phyloP scores from a whole-genome alignment of 2,113 vertebrate species.

The Athene cunicularia region DNA sequence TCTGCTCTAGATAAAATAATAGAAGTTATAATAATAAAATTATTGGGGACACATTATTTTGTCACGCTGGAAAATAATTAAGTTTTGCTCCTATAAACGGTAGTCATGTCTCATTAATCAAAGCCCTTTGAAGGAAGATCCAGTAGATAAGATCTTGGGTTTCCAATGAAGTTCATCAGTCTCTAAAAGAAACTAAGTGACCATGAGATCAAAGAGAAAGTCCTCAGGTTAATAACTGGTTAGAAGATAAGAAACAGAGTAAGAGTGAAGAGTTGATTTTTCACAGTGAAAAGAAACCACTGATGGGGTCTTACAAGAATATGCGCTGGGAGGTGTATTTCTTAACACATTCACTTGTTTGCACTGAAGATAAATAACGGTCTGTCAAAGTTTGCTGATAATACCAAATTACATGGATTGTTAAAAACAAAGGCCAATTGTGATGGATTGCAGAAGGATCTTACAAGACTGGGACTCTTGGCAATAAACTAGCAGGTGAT shows the following conservation, averaged over 20 bases:
- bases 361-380: neutral
- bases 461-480: neutral
- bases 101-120: neutral
- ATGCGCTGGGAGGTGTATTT: neutral
- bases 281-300: neutral
- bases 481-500: neutral
- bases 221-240: neutral
- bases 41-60: neutral
- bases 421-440: constrained; percentile 23
- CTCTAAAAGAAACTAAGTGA: neutral
- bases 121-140: neutral
- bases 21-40: neutral
- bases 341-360: neutral
- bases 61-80: neutral
- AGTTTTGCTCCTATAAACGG: neutral
- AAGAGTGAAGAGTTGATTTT: neutral
- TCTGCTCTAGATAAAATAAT: neutral
- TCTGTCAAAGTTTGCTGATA: neutral
- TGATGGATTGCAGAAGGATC: constrained; percentile 24
- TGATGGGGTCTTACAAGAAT: neutral
- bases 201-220: neutral
- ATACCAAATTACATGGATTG: neutral
- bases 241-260: neutral
- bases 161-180: neutral
- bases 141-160: neutral